Conservation (phyloP, 53 echinoderm and acorn worm species). For the Arbacia lixula region DNA sequence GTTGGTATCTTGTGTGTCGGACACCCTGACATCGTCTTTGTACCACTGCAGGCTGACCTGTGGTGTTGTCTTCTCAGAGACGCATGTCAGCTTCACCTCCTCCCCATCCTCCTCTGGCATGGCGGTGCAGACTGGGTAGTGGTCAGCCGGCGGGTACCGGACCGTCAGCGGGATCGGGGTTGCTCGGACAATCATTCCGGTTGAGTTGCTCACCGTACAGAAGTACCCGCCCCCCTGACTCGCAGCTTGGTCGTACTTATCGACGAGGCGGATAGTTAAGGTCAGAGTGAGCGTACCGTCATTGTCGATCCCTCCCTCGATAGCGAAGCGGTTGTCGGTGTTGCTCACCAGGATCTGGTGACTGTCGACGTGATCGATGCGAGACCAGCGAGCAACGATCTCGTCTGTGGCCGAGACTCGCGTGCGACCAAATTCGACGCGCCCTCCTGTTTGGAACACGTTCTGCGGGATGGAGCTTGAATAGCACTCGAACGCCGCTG, state of each 20-base stretch:
- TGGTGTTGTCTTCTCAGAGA: slow-evolving; percentile 30
- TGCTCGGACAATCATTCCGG: too few species aligned
- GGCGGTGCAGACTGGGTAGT: slow-evolving; percentile 19
- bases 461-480: background rate
- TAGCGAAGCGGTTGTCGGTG: background rate
- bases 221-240: too few species aligned
- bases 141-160: slow-evolving; percentile 24
- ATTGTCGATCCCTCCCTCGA: slow-evolving; percentile 20
- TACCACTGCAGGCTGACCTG: slow-evolving; percentile 14
- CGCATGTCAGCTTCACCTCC: slow-evolving; percentile 5
- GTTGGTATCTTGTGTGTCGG: background rate
- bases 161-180: slow-evolving; percentile 10
- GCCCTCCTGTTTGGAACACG: slow-evolving; percentile 14
- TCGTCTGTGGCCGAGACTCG: background rate
- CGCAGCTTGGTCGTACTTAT: too few species aligned
- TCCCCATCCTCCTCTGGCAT: slow-evolving; percentile 3
- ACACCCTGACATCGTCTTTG: background rate
- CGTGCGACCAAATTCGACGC: slow-evolving; percentile 10
- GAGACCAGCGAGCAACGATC: too few species aligned
- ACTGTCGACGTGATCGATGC: too few species aligned
- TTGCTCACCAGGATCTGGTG: background rate
- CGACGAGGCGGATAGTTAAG: too few species aligned
- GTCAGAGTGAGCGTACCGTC: too few species aligned
- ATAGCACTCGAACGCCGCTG: slow-evolving; percentile 4
- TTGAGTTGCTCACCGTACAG: too few species aligned